A percentile compares a stretch with the other conserved stretches of the same genome.
Conservation (phyloP, 1,140 invertebrate genomes). For the Pinna nobilis region DNA sequence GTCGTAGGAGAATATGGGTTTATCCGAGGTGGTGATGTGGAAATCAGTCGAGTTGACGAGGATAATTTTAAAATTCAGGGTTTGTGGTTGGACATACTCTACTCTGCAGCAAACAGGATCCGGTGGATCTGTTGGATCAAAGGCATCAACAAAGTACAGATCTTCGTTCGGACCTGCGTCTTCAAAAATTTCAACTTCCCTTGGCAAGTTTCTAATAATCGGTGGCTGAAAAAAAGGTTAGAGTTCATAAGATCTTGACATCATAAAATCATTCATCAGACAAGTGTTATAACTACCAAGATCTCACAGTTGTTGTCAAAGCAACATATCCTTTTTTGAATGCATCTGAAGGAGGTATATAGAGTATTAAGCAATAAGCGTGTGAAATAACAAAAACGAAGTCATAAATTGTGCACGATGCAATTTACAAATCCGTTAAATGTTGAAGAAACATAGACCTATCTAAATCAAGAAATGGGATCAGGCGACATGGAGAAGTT, state of each 20-base stretch:
- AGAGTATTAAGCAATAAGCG: too few relatives aligned
- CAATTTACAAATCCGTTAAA: too few relatives aligned
- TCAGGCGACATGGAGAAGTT: too few relatives aligned
- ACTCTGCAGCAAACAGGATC: constrained; percentile 14
- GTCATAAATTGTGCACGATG: too few relatives aligned
- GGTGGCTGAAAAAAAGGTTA: background rate
- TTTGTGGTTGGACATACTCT: constrained; percentile 10
- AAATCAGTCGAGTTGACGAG: background rate
- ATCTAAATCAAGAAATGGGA: too few relatives aligned
- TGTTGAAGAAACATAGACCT: too few relatives aligned
- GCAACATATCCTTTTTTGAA: too few relatives aligned
- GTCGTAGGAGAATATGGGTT: background rate
- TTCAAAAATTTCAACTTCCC: background rate
- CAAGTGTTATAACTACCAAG: too few relatives aligned
- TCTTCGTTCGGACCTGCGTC: background rate
- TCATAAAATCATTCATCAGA: too few relatives aligned
- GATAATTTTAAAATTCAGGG: constrained; percentile 2
- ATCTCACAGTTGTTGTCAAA: too few relatives aligned
- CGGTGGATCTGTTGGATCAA: constrained; percentile 3
- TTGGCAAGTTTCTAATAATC: constrained; percentile 3
- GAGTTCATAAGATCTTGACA: background rate
- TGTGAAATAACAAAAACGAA: too few relatives aligned
- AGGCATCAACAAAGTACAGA: background rate
- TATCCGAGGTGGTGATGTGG: background rate
- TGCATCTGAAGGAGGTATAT: too few relatives aligned